These are phyloP conservation scores for Phycodurus eques DNA, from an alignment of 2,113 vertebrate genomes.

Conservation along the genomic window DNA sequence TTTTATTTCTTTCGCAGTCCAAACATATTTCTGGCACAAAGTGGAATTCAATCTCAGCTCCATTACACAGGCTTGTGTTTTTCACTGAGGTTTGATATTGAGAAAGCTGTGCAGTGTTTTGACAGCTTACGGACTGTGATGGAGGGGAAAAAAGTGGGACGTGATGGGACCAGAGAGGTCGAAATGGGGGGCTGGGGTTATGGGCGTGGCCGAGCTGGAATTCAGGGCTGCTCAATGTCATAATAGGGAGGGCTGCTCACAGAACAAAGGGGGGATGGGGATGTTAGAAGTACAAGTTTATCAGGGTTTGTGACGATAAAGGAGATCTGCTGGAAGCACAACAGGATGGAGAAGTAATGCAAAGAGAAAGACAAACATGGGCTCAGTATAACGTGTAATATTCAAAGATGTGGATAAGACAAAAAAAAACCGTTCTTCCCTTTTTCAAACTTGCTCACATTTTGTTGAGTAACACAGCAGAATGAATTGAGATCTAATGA, in stretches of 20 bases:
- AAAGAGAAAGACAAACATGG: conserved; percentile 18
- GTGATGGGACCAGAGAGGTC: conserved; percentile 21
- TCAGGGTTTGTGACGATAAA: conserved; percentile 53
- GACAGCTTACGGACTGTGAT: conserved; percentile 55
- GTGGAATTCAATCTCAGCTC: conserved; percentile 36
- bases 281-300: conserved; percentile 43
- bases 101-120: conserved; percentile 55
- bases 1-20: conserved; percentile 16
- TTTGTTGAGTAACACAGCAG: conserved; percentile 42
- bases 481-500: conserved; percentile 66
- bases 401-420: conserved; percentile 6
- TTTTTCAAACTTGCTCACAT: conserved; percentile 29
- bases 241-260: conserved; percentile 44
- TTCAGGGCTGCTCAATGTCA: conserved; percentile 61
- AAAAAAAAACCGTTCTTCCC: neutral
- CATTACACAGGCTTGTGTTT: conserved; percentile 14
- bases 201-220: conserved; percentile 60
- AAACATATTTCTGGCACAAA: conserved; percentile 24
- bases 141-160: conserved; percentile 23
- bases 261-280: conserved; percentile 31
- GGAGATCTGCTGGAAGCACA: conserved; percentile 33
- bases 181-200: conserved; percentile 1
- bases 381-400: conserved; percentile 7
- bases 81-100: conserved; percentile 46
- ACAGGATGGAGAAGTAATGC: conserved; percentile 44